Percentiles rank a stretch among this genome's conserved stretches.
These are phyloP conservation scores for Neotoma lepida DNA, from an alignment of 2,113 vertebrate species.

Conservation along the genomic window DNA sequence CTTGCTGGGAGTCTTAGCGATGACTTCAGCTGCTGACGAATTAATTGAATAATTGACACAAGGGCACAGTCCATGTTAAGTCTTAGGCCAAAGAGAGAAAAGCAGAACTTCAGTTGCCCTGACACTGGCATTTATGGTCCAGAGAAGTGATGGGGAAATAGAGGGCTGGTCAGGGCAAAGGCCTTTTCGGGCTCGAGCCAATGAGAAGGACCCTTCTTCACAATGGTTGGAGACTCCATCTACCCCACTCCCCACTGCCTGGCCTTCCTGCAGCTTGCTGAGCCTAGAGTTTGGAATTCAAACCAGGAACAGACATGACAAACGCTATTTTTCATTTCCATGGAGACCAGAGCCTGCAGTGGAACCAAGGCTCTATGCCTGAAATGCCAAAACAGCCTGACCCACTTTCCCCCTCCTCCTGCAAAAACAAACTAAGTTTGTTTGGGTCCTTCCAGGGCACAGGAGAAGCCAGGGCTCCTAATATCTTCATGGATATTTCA, in stretches of 20 bases:
- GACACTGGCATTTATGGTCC: not conserved
- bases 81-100: not conserved
- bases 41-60: not conserved
- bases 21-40: not conserved
- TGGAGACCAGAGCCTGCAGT: slow-evolving; percentile 81
- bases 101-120: not conserved
- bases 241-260: slow-evolving; percentile 3
- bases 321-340: slow-evolving; percentile 86
- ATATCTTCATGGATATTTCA: not conserved
- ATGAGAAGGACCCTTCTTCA: not conserved
- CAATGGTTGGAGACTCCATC: not conserved
- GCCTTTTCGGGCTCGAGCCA: fast-evolving
- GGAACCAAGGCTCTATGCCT: slow-evolving; percentile 82
- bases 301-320: slow-evolving; percentile 85
- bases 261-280: slow-evolving; percentile 68
- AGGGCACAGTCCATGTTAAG: not conserved
- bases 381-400: slow-evolving; percentile 87
- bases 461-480: not conserved
- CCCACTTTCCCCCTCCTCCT: slow-evolving; percentile 82
- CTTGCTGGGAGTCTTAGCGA: not conserved
- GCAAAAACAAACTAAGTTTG: slow-evolving; percentile 68
- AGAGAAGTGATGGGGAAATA: not conserved
- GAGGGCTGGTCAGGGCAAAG: not conserved
- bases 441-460: slow-evolving; percentile 42
- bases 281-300: slow-evolving; percentile 81